Evolutionary conservation across 2,888 invertebrate genomes (phyloP).

Genomic region (Conchocele bisecta): DNA sequence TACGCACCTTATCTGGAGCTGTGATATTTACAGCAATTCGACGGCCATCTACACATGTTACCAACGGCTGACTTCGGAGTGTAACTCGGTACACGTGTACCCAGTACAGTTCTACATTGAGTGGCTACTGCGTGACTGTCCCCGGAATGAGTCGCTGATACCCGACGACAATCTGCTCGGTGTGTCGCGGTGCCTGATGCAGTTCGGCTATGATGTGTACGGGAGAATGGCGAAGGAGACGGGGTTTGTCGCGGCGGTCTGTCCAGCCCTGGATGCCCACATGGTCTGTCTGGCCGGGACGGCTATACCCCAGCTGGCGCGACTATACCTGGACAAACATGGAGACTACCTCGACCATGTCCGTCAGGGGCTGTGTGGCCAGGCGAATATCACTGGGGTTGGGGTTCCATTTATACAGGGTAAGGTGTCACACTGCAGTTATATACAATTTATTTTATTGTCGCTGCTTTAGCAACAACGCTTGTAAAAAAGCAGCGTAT

Average conservation of each 20-base stretch:
- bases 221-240: conserved; percentile 19
- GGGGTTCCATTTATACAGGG: too few relatives aligned
- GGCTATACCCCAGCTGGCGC: conserved; percentile 17
- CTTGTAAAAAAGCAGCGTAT: too few relatives aligned
- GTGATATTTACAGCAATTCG: too few relatives aligned
- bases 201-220: conserved; percentile 36
- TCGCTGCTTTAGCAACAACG: too few relatives aligned
- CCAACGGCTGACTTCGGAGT: conserved; percentile 7
- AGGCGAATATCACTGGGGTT: too few relatives aligned
- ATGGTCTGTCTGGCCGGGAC: conserved; percentile 22
- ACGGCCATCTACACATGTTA: too few relatives aligned
- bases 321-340: conserved; percentile 23
- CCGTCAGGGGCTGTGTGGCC: too few relatives aligned
- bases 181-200: conserved; percentile 24
- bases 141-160: conserved; percentile 22
- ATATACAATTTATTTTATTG: too few relatives aligned
- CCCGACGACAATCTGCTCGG: conserved; percentile 22
- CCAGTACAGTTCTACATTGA: conserved; percentile 40
- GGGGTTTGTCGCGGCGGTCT: conserved; percentile 25
- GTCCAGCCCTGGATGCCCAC: conserved; percentile 16
- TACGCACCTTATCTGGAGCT: too few relatives aligned
- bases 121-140: conserved; percentile 36
- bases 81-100: conserved; percentile 30
- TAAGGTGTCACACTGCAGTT: too few relatives aligned
- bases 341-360: neutral